These are phyloP conservation scores for Cryptocephalus moraei DNA, from an alignment of 2,888 invertebrate genomes.

Conservation along the genomic window DNA sequence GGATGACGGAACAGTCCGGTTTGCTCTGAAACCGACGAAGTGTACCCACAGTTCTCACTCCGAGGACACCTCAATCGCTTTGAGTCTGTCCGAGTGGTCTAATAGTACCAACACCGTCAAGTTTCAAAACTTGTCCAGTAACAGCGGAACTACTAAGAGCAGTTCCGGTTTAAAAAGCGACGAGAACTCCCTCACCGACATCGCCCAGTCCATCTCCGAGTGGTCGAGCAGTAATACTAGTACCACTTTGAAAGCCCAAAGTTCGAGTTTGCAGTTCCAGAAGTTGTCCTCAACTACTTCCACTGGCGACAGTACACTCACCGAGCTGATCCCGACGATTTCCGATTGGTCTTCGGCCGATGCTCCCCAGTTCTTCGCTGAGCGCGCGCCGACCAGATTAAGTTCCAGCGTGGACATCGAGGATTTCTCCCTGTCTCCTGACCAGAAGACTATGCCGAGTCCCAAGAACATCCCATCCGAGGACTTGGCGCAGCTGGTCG, in stretches of 20 bases:
- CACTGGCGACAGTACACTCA: constrained; percentile 39
- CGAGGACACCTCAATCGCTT: constrained; percentile 76
- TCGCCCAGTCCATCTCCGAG: constrained; percentile 71
- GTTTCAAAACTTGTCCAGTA: constrained; percentile 63
- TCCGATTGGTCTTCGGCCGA: constrained; percentile 71
- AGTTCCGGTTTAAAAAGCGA: constrained; percentile 63
- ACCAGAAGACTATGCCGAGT: constrained; percentile 27
- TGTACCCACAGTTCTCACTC: constrained; percentile 78
- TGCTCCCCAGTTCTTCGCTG: constrained; percentile 49
- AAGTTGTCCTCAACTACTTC: constrained; percentile 34
- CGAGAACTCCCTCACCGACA: constrained; percentile 62
- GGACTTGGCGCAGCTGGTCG: constrained; percentile 27
- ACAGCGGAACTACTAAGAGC: constrained; percentile 47
- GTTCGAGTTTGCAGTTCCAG: constrained; percentile 32
- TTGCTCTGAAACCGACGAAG: constrained; percentile 68
- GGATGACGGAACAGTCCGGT: constrained; percentile 68
- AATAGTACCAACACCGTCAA: constrained; percentile 79
- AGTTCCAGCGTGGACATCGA: constrained; percentile 33
- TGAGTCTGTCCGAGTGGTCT: constrained; percentile 82
- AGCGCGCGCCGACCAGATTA: constrained; percentile 25
- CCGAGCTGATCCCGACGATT: constrained; percentile 63
- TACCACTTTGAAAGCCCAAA: constrained; percentile 53
- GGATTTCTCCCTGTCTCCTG: constrained; percentile 24
- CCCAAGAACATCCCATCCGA: constrained; percentile 36
- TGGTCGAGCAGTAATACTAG: constrained; percentile 72